Evolutionary conservation across 2,888 invertebrate species (phyloP).

Genomic region (Acrobasis suavella): DNA sequence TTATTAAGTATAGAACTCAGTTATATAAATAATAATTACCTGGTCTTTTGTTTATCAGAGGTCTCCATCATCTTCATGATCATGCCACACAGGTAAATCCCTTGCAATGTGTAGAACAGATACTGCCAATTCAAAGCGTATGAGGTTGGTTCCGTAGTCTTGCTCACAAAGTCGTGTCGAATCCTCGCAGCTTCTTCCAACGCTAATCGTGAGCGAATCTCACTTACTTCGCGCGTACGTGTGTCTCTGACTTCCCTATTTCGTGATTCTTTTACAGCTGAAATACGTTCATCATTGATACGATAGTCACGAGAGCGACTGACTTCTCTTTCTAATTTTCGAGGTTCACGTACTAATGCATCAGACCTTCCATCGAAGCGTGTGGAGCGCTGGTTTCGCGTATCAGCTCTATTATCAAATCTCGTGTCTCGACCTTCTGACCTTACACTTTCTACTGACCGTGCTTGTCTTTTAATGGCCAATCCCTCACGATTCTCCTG

Average conservation of each 20-base stretch:
- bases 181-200: constrained; percentile 1
- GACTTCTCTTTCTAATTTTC: background rate
- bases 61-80: constrained; percentile 51
- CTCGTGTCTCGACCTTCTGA: background rate
- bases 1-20: background rate
- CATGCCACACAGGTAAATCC: constrained; percentile 57
- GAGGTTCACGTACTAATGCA: background rate
- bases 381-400: background rate
- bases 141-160: background rate
- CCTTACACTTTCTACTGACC: constrained; percentile 1
- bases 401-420: constrained; percentile 6
- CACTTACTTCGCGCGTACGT: background rate
- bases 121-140: constrained; percentile 53
- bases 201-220: background rate
- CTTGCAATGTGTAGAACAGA: constrained; percentile 63
- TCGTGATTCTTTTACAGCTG: background rate
- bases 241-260: background rate
- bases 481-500: background rate
- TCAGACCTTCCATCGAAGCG: background rate
- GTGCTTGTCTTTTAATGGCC: background rate
- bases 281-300: background rate
- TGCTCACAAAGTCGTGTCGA: background rate
- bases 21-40: constrained; percentile 32
- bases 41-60: constrained; percentile 38
- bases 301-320: background rate